phyloP scores from a whole-genome alignment of 2,113 vertebrate genomes.

The Pipa parva region DNA sequence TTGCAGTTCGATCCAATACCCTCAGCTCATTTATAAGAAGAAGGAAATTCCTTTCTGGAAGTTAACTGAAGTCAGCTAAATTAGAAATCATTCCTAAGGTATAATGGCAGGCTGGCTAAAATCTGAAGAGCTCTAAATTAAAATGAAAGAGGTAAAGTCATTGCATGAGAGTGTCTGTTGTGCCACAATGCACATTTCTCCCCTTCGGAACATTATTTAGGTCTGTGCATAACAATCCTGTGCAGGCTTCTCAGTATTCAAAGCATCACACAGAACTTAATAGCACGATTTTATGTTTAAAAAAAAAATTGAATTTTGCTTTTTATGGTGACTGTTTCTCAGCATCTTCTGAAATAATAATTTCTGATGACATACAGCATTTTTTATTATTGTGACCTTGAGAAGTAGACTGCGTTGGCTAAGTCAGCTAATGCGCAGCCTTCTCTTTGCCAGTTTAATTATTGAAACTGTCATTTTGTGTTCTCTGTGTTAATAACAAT shows the following conservation, averaged over 20 bases:
- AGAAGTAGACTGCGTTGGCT: neutral
- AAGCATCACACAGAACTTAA: no score
- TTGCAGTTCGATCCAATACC: no score
- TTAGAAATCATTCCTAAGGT: no score
- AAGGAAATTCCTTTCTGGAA: no score
- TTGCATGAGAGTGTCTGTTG: neutral
- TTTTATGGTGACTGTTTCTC: neutral
- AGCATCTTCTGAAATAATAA: neutral
- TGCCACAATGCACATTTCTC: no score
- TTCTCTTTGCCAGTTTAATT: conserved; percentile 9
- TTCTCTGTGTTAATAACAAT: conserved; percentile 13
- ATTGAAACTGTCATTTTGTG: conserved; percentile 15
- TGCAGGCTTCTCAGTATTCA: no score
- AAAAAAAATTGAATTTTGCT: neutral
- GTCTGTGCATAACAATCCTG: no score
- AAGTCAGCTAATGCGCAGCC: neutral
- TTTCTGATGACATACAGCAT: neutral
- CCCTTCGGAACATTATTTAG: no score
- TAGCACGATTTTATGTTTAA: no score
- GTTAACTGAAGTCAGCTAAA: no score
- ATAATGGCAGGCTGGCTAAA: no score
- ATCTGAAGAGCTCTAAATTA: neutral
- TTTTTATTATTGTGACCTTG: conserved; percentile 11
- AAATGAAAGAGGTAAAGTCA: neutral
- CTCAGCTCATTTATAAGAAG: no score